Evolutionary conservation across 2,888 invertebrate genomes (phyloP).

Genomic region (Synanthedon tipuliformis): DNA sequence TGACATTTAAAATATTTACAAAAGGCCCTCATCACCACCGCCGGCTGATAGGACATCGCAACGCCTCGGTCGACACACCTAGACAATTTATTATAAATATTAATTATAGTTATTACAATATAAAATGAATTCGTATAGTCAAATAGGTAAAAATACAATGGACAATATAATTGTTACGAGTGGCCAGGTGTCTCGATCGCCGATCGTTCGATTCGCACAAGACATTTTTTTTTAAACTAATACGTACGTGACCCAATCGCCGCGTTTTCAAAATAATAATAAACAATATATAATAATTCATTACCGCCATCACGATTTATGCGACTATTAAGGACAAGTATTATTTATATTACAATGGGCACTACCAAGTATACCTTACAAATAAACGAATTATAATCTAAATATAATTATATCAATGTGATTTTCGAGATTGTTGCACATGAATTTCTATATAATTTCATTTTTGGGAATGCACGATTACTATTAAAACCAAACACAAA

Average conservation of each 20-base stretch:
- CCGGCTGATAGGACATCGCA: constrained; percentile 34
- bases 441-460: constrained; percentile 33
- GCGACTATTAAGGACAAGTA: constrained; percentile 31
- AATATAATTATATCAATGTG: constrained; percentile 33
- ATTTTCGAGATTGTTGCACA: constrained; percentile 50
- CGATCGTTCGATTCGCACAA: not conserved
- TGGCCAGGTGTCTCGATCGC: constrained; percentile 14
- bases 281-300: constrained; percentile 1
- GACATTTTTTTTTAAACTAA: not conserved
- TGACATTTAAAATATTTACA: constrained; percentile 67
- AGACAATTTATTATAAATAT: constrained; percentile 32
- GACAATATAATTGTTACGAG: constrained; percentile 12
- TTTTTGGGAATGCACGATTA: constrained; percentile 64
- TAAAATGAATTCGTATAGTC: constrained; percentile 47
- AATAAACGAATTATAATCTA: constrained; percentile 55
- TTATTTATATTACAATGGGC: constrained; percentile 12
- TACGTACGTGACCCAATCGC: not conserved
- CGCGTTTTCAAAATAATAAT: too few relatives aligned
- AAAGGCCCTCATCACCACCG: constrained; percentile 57
- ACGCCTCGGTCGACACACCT: constrained; percentile 10
- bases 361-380: constrained; percentile 36
- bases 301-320: constrained; percentile 7
- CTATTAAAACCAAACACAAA: constrained; percentile 61
- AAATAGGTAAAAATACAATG: constrained; percentile 44
- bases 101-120: constrained; percentile 46